phyloP scores from a whole-genome alignment of 2,113 vertebrate species.

The Poicephalus gulielmi region DNA sequence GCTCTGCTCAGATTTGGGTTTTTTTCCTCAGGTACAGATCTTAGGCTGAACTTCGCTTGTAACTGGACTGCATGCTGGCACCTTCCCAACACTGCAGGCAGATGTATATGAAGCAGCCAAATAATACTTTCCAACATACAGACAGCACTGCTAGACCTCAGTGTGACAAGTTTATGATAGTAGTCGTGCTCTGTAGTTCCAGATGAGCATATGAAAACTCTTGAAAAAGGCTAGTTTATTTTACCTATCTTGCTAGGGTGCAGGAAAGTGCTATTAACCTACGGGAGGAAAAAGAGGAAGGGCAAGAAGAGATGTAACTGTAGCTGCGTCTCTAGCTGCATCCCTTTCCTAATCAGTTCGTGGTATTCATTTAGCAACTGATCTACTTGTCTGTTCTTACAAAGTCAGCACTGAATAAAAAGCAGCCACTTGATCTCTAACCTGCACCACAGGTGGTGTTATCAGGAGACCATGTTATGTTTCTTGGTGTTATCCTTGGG shows the following conservation, averaged over 20 bases:
- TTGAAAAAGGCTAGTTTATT: neutral
- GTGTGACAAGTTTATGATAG: neutral
- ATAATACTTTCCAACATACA: neutral
- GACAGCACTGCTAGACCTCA: neutral
- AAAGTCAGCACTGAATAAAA: neutral
- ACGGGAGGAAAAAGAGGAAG: neutral
- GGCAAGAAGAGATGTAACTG: neutral
- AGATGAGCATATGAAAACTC: neutral
- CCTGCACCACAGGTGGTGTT: neutral
- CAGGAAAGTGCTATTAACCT: neutral
- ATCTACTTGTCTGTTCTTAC: neutral
- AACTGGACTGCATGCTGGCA: slow-evolving; percentile 40
- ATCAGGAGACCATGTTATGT: neutral
- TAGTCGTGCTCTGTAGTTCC: neutral
- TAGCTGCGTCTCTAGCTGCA: neutral
- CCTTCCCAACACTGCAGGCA: slow-evolving; percentile 38
- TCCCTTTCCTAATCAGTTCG: neutral
- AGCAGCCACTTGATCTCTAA: neutral
- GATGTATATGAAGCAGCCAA: slow-evolving; percentile 16
- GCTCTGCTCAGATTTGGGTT: neutral
- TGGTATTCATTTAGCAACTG: neutral
- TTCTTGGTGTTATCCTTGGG: neutral
- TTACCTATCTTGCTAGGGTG: neutral
- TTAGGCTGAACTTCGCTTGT: neutral
- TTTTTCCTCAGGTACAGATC: neutral